Conservation (phyloP, 2,797 vertebrate species). For the Periophthalmus magnuspinnatus region DNA sequence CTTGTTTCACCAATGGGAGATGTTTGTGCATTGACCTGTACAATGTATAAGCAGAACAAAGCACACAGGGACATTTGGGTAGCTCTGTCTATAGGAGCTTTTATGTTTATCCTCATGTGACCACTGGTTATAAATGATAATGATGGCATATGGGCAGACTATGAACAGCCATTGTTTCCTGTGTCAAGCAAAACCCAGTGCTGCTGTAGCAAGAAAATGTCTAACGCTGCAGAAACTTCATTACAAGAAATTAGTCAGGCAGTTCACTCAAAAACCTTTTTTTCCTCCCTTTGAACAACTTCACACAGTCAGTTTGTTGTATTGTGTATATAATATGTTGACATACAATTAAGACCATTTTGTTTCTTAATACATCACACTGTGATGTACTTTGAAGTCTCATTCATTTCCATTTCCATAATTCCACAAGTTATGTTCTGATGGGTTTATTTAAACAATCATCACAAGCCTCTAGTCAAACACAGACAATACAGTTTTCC, state of each 20-base stretch:
- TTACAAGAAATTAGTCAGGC: not conserved
- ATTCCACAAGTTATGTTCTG: too few species aligned
- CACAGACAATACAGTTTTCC: too few species aligned
- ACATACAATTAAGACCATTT: not conserved
- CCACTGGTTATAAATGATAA: constrained; percentile 46
- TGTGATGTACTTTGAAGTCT: not conserved
- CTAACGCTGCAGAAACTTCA: constrained; percentile 7
- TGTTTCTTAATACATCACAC: not conserved
- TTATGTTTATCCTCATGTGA: constrained; percentile 30
- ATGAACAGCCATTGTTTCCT: constrained; percentile 23
- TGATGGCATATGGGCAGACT: constrained; percentile 35
- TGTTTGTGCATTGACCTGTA: constrained; percentile 31
- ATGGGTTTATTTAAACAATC: too few species aligned
- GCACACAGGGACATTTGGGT: constrained; percentile 28
- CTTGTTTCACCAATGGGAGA: constrained; percentile 45
- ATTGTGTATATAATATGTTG: too few species aligned
- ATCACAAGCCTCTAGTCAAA: too few species aligned
- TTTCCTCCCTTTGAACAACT: not conserved
- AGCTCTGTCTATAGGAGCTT: constrained; percentile 18
- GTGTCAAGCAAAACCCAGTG: constrained; percentile 13
- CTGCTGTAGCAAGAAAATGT: constrained; percentile 15
- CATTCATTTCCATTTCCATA: too few species aligned
- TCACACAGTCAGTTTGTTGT: not conserved
- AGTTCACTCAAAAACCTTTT: constrained; percentile 7
- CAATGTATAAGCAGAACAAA: constrained; percentile 14